phyloP scores from a whole-genome alignment of 2,888 invertebrate species.

The Sphecodes monilicornis region DNA sequence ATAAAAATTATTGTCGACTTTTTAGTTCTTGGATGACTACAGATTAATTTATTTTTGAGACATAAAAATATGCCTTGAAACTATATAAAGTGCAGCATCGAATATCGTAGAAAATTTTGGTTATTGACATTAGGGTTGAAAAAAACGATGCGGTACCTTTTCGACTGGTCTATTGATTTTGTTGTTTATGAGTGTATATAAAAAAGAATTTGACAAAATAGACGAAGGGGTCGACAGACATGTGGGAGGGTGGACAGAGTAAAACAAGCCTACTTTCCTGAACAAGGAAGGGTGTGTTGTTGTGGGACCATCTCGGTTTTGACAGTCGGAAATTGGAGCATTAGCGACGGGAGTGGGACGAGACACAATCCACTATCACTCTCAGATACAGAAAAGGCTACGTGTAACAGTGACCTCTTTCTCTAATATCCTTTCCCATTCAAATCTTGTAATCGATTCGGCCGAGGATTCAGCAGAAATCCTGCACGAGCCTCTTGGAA shows the following conservation, averaged over 20 bases:
- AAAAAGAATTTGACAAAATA: no score
- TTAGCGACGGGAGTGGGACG: slow-evolving; percentile 70
- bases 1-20: no score
- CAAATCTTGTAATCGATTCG: slow-evolving; percentile 39
- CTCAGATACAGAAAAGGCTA: slow-evolving; percentile 39
- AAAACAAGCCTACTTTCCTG: slow-evolving; percentile 35
- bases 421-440: slow-evolving; percentile 47
- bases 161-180: no score
- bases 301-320: slow-evolving; percentile 67
- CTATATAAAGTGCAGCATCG: no score
- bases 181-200: neutral
- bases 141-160: no score
- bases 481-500: neutral
- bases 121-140: no score
- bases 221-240: neutral
- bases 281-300: slow-evolving; percentile 69
- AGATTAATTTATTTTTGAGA: no score
- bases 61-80: no score
- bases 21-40: no score
- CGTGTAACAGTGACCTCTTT: slow-evolving; percentile 67
- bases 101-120: no score
- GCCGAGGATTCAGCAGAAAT: slow-evolving; percentile 7
- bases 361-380: slow-evolving; percentile 63
- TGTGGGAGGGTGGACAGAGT: neutral
- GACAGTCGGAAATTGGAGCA: slow-evolving; percentile 82